Percentiles rank a stretch among this genome's conserved stretches.
Evolutionary conservation across 2,888 invertebrate species (phyloP).

Genomic region (Clitarchus hookeri): DNA sequence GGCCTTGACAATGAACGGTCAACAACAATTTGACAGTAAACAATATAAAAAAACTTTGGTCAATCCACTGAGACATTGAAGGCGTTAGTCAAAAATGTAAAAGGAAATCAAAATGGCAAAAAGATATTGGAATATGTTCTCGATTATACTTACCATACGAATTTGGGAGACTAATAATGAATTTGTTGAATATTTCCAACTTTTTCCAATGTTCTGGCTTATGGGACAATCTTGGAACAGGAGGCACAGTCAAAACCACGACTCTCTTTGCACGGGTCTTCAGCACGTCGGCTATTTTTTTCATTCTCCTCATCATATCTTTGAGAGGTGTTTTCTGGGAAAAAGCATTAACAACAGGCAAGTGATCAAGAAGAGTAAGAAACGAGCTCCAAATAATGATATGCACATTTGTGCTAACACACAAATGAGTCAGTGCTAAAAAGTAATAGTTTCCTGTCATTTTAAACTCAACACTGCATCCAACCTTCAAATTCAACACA

Average conservation of each 20-base stretch:
- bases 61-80: too few species aligned
- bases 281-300: not conserved
- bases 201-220: not conserved
- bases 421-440: not conserved
- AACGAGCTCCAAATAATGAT: not conserved
- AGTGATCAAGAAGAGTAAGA: not conserved
- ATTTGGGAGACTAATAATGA: not conserved
- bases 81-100: too few species aligned
- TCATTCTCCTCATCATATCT: not conserved
- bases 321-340: conserved; percentile 15
- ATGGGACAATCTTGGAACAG: conserved; percentile 18
- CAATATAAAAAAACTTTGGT: too few species aligned
- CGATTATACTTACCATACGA: not conserved
- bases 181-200: not conserved
- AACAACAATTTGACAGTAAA: too few species aligned
- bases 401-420: not conserved
- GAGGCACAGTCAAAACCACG: conserved; percentile 22
- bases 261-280: not conserved
- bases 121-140: not conserved
- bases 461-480: too few species aligned
- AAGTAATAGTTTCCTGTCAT: too few species aligned
- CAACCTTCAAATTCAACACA: too few species aligned
- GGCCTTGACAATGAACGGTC: too few species aligned
- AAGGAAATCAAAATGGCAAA: too few species aligned
- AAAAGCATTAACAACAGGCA: not conserved